phyloP scores from a whole-genome alignment of 2,113 vertebrate genomes.

The Oreocharis arfaki region DNA sequence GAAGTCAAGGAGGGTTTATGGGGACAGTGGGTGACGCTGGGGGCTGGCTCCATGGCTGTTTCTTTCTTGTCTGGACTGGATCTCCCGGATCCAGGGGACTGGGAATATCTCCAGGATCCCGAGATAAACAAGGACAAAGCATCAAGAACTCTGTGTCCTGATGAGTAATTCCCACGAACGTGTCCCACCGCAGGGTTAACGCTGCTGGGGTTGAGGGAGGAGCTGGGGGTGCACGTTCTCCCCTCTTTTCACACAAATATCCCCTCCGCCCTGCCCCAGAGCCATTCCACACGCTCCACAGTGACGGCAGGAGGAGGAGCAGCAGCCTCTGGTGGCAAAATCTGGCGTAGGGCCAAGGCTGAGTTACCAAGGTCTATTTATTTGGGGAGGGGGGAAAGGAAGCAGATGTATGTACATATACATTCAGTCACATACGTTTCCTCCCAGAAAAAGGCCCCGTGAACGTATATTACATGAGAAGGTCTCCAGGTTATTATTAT shows the following conservation, averaged over 20 bases:
- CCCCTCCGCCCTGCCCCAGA: neutral
- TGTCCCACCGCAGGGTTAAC: rapidly evolving
- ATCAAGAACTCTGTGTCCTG: neutral
- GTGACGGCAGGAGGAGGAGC: neutral
- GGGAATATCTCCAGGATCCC: neutral
- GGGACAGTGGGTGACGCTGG: neutral
- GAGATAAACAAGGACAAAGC: neutral
- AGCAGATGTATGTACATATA: constrained; percentile 23
- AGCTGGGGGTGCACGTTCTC: rapidly evolving
- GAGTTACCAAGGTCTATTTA: constrained; percentile 27
- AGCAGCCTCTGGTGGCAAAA: rapidly evolving
- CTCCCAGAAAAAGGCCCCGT: constrained; percentile 36
- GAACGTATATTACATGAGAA: neutral
- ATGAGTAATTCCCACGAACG: rapidly evolving
- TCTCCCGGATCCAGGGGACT: neutral
- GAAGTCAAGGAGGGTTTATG: neutral
- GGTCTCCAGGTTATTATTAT: neutral
- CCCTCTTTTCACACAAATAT: too few relatives aligned
- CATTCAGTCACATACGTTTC: neutral
- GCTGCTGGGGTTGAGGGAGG: neutral
- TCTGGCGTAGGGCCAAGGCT: rapidly evolving
- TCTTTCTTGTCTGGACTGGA: neutral
- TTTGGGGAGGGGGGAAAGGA: neutral
- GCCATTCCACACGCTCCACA: rapidly evolving
- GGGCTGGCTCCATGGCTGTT: neutral